Percentiles rank a stretch among this genome's conserved stretches.
Conservation (phyloP, 2,888 invertebrate species). For the Caenorhabditis japonica region DNA sequence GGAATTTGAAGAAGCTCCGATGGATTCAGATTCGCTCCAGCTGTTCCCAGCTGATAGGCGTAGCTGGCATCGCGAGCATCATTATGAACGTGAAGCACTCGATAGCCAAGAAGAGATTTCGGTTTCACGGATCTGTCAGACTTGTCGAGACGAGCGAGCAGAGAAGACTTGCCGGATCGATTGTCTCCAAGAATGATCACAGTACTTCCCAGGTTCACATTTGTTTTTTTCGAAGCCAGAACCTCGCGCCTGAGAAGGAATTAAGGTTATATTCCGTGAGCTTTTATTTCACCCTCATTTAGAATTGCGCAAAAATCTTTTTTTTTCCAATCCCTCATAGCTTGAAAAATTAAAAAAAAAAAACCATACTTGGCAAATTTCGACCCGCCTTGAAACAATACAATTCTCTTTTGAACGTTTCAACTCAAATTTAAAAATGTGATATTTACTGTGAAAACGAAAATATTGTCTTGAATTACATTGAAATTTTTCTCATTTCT, state of each 20-base stretch:
- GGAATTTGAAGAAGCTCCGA: slow-evolving; percentile 65
- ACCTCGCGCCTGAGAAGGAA: slow-evolving; percentile 36
- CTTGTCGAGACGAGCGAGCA: slow-evolving; percentile 68
- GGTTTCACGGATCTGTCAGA: slow-evolving; percentile 45
- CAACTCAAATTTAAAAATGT: too few relatives aligned
- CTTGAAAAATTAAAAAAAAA: too few relatives aligned
- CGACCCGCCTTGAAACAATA: too few relatives aligned
- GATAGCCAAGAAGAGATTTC: slow-evolving; percentile 68
- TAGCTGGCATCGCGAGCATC: slow-evolving; percentile 72
- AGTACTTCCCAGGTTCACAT: slow-evolving; percentile 63
- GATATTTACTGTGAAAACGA: too few relatives aligned
- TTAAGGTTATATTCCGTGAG: neutral
- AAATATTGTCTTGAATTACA: too few relatives aligned
- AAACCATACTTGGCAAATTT: too few relatives aligned
- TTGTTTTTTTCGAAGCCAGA: slow-evolving; percentile 61
- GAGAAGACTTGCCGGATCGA: slow-evolving; percentile 70
- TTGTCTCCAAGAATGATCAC: slow-evolving; percentile 72
- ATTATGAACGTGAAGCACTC: slow-evolving; percentile 70
- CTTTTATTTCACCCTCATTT: too few relatives aligned
- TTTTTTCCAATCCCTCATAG: too few relatives aligned
- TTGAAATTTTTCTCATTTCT: too few relatives aligned
- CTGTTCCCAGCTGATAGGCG: slow-evolving; percentile 74
- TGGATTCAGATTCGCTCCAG: slow-evolving; percentile 68
- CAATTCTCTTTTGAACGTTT: too few relatives aligned
- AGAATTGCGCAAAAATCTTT: too few relatives aligned